These are phyloP conservation scores for Cynopterus sphinx DNA, from an alignment of 2,797 vertebrate genomes.

Conservation along the genomic window DNA sequence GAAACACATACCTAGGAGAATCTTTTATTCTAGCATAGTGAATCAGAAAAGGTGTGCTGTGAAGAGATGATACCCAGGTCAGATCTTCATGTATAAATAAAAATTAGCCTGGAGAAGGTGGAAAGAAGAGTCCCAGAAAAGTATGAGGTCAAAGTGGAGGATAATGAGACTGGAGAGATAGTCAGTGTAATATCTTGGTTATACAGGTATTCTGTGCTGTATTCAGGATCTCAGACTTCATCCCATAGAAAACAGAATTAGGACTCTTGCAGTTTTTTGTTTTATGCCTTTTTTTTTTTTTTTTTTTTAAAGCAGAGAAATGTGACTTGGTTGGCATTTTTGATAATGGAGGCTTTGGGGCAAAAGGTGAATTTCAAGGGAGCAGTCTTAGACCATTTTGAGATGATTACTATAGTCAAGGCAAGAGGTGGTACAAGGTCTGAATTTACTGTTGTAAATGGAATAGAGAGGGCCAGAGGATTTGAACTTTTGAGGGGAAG, in stretches of 20 bases:
- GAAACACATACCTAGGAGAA: neutral
- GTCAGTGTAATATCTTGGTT: neutral
- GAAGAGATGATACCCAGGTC: neutral
- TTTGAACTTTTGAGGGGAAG: neutral
- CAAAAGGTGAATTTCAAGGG: neutral
- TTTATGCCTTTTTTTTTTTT: neutral
- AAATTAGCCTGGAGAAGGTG: neutral
- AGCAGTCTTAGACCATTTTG: neutral
- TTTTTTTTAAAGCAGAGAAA: neutral
- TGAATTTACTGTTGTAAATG: neutral
- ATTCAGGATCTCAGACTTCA: neutral
- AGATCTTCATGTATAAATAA: neutral
- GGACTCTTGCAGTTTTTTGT: neutral
- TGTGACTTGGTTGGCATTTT: neutral
- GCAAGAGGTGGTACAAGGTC: neutral
- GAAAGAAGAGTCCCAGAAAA: neutral
- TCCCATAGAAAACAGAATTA: neutral
- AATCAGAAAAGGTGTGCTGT: neutral
- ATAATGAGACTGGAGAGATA: neutral
- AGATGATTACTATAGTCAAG: neutral
- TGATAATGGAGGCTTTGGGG: neutral
- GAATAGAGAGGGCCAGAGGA: neutral
- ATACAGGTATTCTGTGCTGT: neutral
- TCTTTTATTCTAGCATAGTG: neutral
- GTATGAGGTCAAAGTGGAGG: neutral